Evolutionary conservation across 2,888 invertebrate genomes (phyloP), one percentile per base, ranked within the genome.

Genomic region (Clanis bilineata): DNA sequence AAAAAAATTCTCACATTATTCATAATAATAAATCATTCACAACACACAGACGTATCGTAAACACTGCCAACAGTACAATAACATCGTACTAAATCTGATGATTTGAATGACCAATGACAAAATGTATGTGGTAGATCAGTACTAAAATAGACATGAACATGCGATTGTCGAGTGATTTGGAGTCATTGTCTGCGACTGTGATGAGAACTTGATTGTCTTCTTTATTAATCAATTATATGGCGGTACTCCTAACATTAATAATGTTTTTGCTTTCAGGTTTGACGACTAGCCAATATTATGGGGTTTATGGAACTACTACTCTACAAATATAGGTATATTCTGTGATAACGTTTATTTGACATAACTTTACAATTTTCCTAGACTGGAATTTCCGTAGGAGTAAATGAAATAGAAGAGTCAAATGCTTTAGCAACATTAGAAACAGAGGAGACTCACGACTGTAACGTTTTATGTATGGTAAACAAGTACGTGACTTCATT

Each of bases 71-170:
- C 60, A 18, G 23, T 60, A 59, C 60, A 71, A 57, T 45, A 62
- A 59, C 59, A 63, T 57, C 56, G 43, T 57, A 25, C 59, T 45
- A 62, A 56, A 63, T 56, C 63, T 56, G 60, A 55, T 63, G 70
- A 70, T 39, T 56, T 59, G 62, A 63, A 59, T 59, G 56, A 59
- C 64, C 66, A 72, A 68, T 70, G 57, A 57, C 61, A 60, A 61
- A 12, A 55, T 62, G 64, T 58, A 54, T 66, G 63, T 59, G 61
- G 61, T 69, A 65, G 64, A 66, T 61, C 60, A 63, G 55, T 66
- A 62, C 57, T 32, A 67, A 71, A 72, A 73, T 70, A 73, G 71
- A 70, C 60, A 41, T 58, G 18, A 56, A 44, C 62, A 56, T 60
- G 61, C 57, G 57, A 45, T 38, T 7, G 39, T 51, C 28, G 51